Percentiles rank a stretch among this genome's conserved stretches.
phyloP scores from a whole-genome alignment of 2,797 vertebrate genomes.

The Podarcis lilfordi region DNA sequence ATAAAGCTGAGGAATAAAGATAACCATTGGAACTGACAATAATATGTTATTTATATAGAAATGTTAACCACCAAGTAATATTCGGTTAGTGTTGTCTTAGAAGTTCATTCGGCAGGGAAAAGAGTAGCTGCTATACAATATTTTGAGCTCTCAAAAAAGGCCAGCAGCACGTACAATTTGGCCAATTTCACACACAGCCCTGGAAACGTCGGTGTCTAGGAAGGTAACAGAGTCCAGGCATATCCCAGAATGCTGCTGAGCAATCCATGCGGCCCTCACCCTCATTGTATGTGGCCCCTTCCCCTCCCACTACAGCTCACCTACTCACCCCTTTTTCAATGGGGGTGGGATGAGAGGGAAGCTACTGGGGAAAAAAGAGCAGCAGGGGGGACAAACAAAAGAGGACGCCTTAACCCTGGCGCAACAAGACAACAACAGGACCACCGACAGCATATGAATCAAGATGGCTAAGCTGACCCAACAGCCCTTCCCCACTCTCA shows the following conservation, averaged over 20 bases:
- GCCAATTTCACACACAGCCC: background rate
- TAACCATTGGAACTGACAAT: background rate
- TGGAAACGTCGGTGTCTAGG: background rate
- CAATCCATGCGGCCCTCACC: no score
- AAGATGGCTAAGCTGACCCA: no score
- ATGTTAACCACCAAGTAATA: background rate
- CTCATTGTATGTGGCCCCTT: no score
- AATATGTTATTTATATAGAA: background rate
- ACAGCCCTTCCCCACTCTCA: no score
- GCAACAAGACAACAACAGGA: no score
- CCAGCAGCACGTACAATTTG: background rate
- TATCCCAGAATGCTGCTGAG: no score
- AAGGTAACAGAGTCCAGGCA: background rate
- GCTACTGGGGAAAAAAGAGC: background rate
- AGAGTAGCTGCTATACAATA: background rate
- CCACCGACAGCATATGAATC: no score
- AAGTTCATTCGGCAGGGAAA: background rate
- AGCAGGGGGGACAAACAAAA: no score
- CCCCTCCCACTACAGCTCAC: background rate
- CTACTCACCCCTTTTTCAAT: no score
- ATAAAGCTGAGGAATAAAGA: background rate
- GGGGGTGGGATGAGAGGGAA: no score
- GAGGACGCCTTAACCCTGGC: no score
- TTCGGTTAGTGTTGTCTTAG: background rate
- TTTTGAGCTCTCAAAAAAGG: background rate